phyloP scores from a whole-genome alignment of 2,888 invertebrate species.

The Mechanitis messenoides region DNA sequence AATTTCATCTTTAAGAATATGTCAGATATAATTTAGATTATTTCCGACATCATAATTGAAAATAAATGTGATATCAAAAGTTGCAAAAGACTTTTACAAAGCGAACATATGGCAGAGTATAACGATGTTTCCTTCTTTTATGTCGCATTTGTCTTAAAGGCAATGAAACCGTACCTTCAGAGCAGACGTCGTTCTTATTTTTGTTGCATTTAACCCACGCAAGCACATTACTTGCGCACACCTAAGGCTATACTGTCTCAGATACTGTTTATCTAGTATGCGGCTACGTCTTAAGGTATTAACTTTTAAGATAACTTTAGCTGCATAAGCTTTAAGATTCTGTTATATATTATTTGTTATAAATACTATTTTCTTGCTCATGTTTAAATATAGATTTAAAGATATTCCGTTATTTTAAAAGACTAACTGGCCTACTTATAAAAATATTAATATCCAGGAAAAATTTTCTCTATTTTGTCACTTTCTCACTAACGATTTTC shows the following conservation, averaged over 20 bases:
- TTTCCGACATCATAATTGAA: neutral
- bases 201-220: constrained; percentile 2
- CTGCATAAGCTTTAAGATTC: neutral
- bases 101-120: constrained; percentile 1
- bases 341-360: too few relatives aligned
- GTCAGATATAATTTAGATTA: too few relatives aligned
- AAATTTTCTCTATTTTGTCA: too few relatives aligned
- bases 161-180: constrained; percentile 13
- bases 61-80: neutral
- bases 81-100: neutral
- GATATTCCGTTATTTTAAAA: too few relatives aligned
- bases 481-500: too few relatives aligned
- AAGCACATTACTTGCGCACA: constrained; percentile 2
- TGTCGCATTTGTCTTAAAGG: constrained; percentile 15
- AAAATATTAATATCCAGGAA: too few relatives aligned
- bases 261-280: neutral
- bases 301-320: neutral
- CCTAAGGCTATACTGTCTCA: neutral
- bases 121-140: constrained; percentile 18
- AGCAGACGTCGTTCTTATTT: constrained; percentile 8
- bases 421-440: too few relatives aligned
- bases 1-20: too few relatives aligned
- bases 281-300: neutral
- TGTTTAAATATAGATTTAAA: too few relatives aligned
- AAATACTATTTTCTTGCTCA: too few relatives aligned